Conservation (phyloP, 2,797 vertebrate genomes). For the Hemitrygon akajei region DNA sequence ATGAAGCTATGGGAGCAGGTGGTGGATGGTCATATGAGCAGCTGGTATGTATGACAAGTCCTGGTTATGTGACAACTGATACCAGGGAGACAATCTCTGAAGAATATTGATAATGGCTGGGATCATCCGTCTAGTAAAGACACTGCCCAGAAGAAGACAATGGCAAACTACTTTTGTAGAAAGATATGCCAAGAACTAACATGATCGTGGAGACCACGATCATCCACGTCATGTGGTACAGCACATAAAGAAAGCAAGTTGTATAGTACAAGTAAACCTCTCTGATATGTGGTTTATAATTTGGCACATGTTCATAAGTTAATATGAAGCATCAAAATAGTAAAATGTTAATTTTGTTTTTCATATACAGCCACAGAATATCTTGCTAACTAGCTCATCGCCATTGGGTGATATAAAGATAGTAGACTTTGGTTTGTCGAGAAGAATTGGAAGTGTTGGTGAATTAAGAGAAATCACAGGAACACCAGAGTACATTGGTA, state of each 20-base stretch:
- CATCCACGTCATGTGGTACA: no score
- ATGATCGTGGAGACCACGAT: no score
- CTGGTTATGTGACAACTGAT: no score
- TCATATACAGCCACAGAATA: conserved; percentile 80
- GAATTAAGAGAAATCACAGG: conserved; percentile 91
- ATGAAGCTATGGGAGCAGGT: no score
- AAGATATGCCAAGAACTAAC: no score
- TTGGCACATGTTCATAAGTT: not conserved
- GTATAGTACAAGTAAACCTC: not conserved
- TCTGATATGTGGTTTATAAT: not conserved
- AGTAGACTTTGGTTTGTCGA: conserved; percentile 91
- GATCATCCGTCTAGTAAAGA: no score
- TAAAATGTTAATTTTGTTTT: conserved; percentile 38
- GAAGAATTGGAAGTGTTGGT: conserved; percentile 69
- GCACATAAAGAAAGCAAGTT: not conserved
- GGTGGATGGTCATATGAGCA: no score
- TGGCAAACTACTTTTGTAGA: no score
- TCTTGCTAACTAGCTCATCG: conserved; percentile 74
- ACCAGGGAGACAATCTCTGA: no score
- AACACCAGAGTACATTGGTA: conserved; percentile 93
- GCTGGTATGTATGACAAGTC: no score
- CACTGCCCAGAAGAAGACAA: no score
- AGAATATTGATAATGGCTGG: no score
- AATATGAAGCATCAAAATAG: not conserved
- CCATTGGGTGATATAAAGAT: conserved; percentile 92